Conservation (phyloP, 2,797 vertebrate species). For the Chiroxiphia lanceolata region DNA sequence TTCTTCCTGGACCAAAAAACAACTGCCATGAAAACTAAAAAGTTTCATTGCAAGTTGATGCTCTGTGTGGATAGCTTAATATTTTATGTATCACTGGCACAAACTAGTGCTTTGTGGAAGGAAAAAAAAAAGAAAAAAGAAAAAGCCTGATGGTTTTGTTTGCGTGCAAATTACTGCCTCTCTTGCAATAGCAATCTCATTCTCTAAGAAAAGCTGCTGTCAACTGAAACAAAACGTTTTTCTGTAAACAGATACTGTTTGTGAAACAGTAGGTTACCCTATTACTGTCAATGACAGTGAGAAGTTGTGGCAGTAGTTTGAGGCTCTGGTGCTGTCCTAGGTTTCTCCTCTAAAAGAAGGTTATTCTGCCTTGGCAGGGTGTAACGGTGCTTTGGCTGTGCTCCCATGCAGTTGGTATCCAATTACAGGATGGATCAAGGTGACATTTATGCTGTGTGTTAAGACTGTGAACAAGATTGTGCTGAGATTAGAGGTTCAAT, state of each 20-base stretch:
- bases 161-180: background rate
- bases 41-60: background rate
- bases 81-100: background rate
- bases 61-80: background rate
- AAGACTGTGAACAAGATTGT: background rate
- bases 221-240: background rate
- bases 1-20: background rate
- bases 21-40: background rate
- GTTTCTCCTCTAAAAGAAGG: background rate
- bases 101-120: background rate
- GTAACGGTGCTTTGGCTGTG: background rate
- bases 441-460: background rate
- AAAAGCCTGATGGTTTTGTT: background rate
- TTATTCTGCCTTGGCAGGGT: background rate
- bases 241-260: background rate
- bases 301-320: background rate
- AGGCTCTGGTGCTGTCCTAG: background rate
- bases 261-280: background rate
- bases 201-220: background rate
- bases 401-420: background rate
- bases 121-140: background rate
- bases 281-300: background rate
- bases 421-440: background rate
- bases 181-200: background rate
- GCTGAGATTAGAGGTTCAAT: background rate